Percentiles rank a stretch among this genome's conserved stretches.
phyloP scores from a whole-genome alignment of 37 sponge, comb jelly and placozoan species.

The Spongia lamella region DNA sequence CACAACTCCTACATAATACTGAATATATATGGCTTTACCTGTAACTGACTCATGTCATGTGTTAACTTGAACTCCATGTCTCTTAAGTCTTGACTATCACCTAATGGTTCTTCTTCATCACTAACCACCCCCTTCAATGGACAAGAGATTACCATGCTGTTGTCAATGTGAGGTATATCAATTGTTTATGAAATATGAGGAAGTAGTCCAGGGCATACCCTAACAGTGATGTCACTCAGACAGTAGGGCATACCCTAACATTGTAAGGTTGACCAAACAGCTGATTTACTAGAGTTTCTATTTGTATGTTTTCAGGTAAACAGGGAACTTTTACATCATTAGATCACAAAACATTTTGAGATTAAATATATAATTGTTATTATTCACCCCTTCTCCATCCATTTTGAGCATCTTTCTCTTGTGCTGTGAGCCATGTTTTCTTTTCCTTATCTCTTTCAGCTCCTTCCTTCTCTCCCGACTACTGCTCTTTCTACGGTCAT shows the following conservation, averaged over 20 bases:
- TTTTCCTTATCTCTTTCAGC: conserved; percentile 70
- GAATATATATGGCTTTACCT: conserved; percentile 28
- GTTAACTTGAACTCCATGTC: conserved; percentile 85
- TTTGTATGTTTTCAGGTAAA: too few relatives aligned
- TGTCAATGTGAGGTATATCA: too few relatives aligned
- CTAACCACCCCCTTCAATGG: conserved; percentile 57
- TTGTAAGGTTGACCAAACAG: too few relatives aligned
- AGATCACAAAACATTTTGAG: too few relatives aligned
- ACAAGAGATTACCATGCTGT: background rate
- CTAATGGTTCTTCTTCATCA: conserved; percentile 54
- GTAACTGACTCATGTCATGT: conserved; percentile 70
- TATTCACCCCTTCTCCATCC: conserved; percentile 74
- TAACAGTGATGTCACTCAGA: too few relatives aligned
- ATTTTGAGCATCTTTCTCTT: conserved; percentile 70
- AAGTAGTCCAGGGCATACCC: too few relatives aligned
- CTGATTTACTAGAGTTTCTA: too few relatives aligned
- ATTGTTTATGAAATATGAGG: too few relatives aligned
- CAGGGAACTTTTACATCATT: too few relatives aligned
- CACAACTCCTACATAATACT: background rate
- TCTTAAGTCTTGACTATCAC: conserved; percentile 44
- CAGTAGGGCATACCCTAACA: too few relatives aligned
- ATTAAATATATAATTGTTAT: too few relatives aligned
- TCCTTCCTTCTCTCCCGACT: conserved; percentile 22
- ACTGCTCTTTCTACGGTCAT: too few relatives aligned
- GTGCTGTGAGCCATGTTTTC: conserved; percentile 60